Evolutionary conservation across 1,140 invertebrate species (phyloP).

Genomic region (Sitodiplosis mosellana): DNA sequence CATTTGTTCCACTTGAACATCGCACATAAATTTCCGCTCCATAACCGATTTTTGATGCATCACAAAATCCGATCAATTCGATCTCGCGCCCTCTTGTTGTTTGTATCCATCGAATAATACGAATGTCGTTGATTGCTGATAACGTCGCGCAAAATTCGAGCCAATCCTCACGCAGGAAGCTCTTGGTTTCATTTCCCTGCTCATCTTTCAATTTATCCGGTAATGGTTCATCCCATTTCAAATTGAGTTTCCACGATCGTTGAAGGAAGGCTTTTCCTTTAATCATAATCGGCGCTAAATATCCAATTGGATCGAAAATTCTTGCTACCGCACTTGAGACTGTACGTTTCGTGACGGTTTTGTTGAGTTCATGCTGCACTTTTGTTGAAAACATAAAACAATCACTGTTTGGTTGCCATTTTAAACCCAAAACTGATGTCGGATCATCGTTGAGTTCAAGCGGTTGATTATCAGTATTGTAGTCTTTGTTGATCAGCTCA

Average conservation of each 20-base stretch:
- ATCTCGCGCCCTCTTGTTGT: background rate
- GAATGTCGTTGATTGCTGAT: background rate
- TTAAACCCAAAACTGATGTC: background rate
- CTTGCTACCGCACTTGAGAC: background rate
- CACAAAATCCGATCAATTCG: conserved; percentile 12
- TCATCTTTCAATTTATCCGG: conserved; percentile 4
- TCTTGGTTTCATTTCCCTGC: no score
- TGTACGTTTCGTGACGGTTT: background rate
- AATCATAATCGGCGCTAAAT: conserved; percentile 18
- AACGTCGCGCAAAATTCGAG: background rate
- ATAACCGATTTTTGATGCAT: conserved; percentile 9
- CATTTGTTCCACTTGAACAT: background rate
- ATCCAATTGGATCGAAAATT: conserved; percentile 15
- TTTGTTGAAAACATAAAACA: background rate
- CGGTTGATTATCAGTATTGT: background rate
- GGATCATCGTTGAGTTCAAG: background rate
- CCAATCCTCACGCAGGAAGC: conserved; percentile 11
- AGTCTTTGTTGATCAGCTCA: conserved; percentile 2
- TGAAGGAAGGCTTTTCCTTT: conserved; percentile 21
- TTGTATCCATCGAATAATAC: background rate
- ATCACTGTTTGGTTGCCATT: background rate
- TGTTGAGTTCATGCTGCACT: background rate
- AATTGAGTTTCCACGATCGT: conserved; percentile 12
- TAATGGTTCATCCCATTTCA: conserved; percentile 22
- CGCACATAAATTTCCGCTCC: conserved; percentile 7